Conservation (phyloP, 92 coral and sea anemone species). For the Umimayanthus kanabou region DNA sequence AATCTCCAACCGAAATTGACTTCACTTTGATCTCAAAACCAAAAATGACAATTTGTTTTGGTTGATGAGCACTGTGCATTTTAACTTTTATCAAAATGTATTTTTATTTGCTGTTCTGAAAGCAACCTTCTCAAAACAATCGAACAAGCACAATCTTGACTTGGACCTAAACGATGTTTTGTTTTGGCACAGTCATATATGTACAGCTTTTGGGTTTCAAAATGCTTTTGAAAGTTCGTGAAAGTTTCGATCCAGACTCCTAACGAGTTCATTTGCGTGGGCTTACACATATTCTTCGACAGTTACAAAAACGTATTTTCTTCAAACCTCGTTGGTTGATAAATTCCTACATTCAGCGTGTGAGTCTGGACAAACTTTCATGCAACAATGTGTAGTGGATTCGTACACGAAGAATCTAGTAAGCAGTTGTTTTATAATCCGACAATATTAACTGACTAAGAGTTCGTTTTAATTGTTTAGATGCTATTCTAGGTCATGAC, state of each 20-base stretch:
- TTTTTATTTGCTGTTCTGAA: too few relatives aligned
- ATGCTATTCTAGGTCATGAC: neutral
- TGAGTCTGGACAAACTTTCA: neutral
- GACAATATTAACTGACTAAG: neutral
- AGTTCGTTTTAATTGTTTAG: neutral
- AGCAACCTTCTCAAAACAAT: neutral
- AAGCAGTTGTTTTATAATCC: neutral
- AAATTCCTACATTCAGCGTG: too few relatives aligned
- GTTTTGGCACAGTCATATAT: neutral
- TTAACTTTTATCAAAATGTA: too few relatives aligned
- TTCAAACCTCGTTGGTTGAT: neutral
- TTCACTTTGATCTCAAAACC: too few relatives aligned
- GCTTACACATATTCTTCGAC: neutral
- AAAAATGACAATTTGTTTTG: too few relatives aligned
- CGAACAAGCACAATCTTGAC: neutral
- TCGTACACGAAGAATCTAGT: neutral
- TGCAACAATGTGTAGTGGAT: neutral
- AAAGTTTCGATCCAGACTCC: neutral
- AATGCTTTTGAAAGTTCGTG: neutral
- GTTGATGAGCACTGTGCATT: too few relatives aligned
- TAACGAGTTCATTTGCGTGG: neutral
- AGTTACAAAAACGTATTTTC: too few relatives aligned
- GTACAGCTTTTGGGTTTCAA: neutral
- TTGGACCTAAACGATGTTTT: neutral
- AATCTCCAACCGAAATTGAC: too few relatives aligned